Percentiles rank a stretch among this genome's conserved stretches.
phyloP scores from a whole-genome alignment of 2,797 vertebrate species.

The Sternotherus odoratus region DNA sequence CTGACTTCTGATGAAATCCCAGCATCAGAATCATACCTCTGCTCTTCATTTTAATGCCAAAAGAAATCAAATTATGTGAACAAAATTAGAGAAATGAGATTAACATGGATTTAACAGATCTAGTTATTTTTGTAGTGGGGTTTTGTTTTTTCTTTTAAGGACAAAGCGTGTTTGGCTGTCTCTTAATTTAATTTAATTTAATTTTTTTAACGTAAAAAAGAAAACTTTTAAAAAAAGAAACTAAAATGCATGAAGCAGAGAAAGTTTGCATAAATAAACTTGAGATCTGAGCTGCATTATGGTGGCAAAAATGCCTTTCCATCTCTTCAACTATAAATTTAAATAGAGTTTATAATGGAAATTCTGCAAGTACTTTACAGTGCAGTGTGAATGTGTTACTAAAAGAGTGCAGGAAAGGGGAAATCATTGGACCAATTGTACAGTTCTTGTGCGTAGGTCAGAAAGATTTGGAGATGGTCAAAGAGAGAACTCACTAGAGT shows the following conservation, averaged over 20 bases:
- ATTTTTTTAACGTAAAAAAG: not conserved
- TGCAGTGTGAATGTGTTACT: not conserved
- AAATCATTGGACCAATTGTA: not conserved
- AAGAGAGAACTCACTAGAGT: not conserved
- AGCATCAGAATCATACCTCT: slow-evolving; percentile 25
- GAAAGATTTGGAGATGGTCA: not conserved
- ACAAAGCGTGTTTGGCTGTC: not conserved
- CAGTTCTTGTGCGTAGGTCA: not conserved
- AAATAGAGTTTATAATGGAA: not conserved
- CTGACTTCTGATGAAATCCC: slow-evolving; percentile 33
- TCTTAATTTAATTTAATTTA: not conserved
- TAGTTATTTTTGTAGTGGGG: not conserved
- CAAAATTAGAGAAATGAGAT: not conserved
- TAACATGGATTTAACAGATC: not conserved
- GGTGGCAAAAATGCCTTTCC: not conserved
- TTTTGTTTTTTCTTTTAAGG: slow-evolving; percentile 2
- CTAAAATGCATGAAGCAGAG: not conserved
- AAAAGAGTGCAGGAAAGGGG: not conserved
- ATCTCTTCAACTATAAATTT: slow-evolving; percentile 20
- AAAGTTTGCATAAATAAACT: not conserved
- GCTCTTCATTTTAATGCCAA: slow-evolving; percentile 39
- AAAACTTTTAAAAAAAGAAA: not conserved
- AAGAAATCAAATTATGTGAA: not conserved
- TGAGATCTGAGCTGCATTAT: not conserved
- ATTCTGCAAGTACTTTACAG: not conserved